phyloP scores from a whole-genome alignment of 2,113 vertebrate species.

The Trochalopteron elliotii region DNA sequence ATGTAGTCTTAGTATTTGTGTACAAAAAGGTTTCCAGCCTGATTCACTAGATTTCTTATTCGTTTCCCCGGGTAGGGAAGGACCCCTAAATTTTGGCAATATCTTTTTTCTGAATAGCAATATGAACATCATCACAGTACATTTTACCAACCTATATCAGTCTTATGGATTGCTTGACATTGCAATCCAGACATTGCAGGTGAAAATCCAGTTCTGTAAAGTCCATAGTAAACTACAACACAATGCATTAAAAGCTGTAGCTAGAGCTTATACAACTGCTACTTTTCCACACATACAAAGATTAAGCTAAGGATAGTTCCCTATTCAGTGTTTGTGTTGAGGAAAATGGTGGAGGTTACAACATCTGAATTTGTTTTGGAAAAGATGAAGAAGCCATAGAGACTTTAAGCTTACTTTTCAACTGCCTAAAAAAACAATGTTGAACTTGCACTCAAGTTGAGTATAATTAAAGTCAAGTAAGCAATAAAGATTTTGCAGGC shows the following conservation, averaged over 20 bases:
- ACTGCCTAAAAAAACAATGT: not conserved
- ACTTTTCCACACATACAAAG: not conserved
- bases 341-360: not conserved
- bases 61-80: not conserved
- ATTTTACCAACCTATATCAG: not conserved
- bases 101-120: not conserved
- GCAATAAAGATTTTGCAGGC: not conserved
- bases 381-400: not conserved
- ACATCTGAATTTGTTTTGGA: not conserved
- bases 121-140: not conserved
- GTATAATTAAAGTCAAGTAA: not conserved
- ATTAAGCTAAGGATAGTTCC: not conserved
- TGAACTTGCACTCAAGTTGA: not conserved
- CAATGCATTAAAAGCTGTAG: not conserved
- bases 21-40: not conserved
- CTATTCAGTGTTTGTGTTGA: not conserved
- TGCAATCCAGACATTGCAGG: not conserved
- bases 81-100: not conserved
- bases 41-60: not conserved
- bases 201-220: not conserved
- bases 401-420: not conserved
- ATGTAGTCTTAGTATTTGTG: not conserved
- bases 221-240: not conserved
- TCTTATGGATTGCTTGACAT: not conserved
- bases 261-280: not conserved